Evolutionary conservation across 2,113 vertebrate species (phyloP).

Genomic region (Astur gentilis): DNA sequence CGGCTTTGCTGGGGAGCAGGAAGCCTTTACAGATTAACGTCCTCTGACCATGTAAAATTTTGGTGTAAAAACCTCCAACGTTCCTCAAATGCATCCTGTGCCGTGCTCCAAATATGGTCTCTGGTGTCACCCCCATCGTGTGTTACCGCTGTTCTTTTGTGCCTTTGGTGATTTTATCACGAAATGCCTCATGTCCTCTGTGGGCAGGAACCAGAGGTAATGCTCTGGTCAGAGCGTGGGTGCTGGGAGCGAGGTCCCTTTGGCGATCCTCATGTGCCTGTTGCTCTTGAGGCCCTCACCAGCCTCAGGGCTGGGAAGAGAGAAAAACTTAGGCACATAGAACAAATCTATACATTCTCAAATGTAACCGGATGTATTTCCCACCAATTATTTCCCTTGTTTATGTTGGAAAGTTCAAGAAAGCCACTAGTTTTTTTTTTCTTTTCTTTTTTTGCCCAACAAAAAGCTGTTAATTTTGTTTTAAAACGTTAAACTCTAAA

Average conservation of each 20-base stretch:
- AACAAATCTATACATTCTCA: not conserved
- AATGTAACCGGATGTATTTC: not conserved
- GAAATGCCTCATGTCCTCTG: accelerated
- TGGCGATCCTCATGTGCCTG: accelerated
- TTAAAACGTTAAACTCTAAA: not conserved
- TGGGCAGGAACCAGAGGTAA: accelerated
- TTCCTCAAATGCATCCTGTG: not conserved
- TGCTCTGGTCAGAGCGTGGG: not conserved
- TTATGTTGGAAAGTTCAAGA: not conserved
- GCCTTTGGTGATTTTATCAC: not conserved
- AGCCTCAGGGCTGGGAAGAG: not conserved
- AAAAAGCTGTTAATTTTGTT: not conserved
- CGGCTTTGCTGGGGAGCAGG: not conserved
- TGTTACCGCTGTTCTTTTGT: not conserved
- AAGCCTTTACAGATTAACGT: not conserved
- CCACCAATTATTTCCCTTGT: not conserved
- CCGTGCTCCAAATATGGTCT: accelerated
- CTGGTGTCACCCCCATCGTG: accelerated
- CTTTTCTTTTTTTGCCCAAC: too few species aligned
- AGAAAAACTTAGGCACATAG: accelerated
- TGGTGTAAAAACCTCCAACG: accelerated
- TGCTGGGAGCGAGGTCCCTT: not conserved
- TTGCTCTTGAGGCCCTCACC: not conserved
- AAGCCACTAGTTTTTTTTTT: not conserved
- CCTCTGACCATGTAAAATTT: not conserved